A percentile compares a stretch with the other conserved stretches of the same genome.
These are phyloP conservation scores for Coluber constrictor DNA, from an alignment of 2,797 vertebrate species.

Conservation along the genomic window DNA sequence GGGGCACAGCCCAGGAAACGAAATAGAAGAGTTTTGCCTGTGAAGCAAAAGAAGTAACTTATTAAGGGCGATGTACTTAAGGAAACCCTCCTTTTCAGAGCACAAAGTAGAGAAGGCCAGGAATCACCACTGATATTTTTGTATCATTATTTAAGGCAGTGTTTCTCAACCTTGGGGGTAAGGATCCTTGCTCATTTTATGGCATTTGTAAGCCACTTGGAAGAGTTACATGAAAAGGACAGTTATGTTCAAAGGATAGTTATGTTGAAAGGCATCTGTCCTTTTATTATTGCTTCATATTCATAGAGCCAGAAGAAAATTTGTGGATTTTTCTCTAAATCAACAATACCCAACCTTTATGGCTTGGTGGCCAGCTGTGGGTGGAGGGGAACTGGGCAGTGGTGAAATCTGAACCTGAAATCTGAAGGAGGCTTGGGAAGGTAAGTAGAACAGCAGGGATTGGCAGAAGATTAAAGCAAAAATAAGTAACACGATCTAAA, in stretches of 20 bases:
- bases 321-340: background rate
- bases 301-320: background rate
- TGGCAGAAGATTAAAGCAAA: background rate
- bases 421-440: too few relatives aligned
- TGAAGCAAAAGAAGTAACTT: background rate
- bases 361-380: background rate
- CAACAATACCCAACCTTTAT: background rate
- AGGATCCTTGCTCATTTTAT: background rate
- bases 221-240: background rate
- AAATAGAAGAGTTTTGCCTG: background rate
- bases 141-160: background rate
- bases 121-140: background rate
- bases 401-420: too few relatives aligned
- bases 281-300: background rate
- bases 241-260: background rate
- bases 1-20: background rate
- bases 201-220: background rate
- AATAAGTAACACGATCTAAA: background rate
- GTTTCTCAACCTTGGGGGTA: too few relatives aligned
- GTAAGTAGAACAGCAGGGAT: background rate
- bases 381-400: background rate
- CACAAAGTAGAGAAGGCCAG: background rate
- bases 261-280: background rate
- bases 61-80: background rate
- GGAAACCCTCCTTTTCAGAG: background rate